Evolutionary conservation across 2,113 vertebrate species (phyloP), one percentile per base, ranked within the genome.

Genomic region (Ammodytes marinus): DNA sequence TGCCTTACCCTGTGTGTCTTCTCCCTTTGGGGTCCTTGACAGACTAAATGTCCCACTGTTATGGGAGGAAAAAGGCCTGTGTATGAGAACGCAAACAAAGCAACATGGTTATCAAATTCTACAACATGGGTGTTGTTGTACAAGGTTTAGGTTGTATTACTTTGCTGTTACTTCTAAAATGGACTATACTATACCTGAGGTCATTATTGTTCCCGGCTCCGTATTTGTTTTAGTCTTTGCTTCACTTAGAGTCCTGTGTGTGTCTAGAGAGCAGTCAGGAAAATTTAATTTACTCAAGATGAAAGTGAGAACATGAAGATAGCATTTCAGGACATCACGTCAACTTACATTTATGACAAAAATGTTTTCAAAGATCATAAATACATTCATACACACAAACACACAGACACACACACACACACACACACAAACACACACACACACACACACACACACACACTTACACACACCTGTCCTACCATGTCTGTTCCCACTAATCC

Each of bases 51-150:
- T 81, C 57, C 19, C 6, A n/a, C n/a, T 11, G 52, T 13, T 35
- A 91, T 40, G 65, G 73, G 70, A 43, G 66, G 74, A 46, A 75
- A 77, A 49, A 77, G 50, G 8, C 74, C 89, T 91, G 80, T 15
- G 12, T 10, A 17, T 4, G 15, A 17, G 6, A 47, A 53, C 14
- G 11, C 6, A 19, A 78, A 3, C 65, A 68, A 27, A 60, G 4
- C 52, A 46, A 57, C 43, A 37, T 46, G 42, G 10, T 45, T 53
- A 53, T 8, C 69, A 65, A 52, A 35, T 71, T 15, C 2, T 4
- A n/a, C 5, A 19, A 3, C 4, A 47, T 14, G 46, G 37, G 55
- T 59, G 27, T 0, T 59, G 27, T 0, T 72, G n/a, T 40, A 52
- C 5, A 0, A 19, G 6, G 8, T 19, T 13, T n/a, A 35, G 39